Evolutionary conservation across 2,888 invertebrate species (phyloP), one percentile per base, ranked within the genome.

Genomic region (Pammene fasciana): DNA sequence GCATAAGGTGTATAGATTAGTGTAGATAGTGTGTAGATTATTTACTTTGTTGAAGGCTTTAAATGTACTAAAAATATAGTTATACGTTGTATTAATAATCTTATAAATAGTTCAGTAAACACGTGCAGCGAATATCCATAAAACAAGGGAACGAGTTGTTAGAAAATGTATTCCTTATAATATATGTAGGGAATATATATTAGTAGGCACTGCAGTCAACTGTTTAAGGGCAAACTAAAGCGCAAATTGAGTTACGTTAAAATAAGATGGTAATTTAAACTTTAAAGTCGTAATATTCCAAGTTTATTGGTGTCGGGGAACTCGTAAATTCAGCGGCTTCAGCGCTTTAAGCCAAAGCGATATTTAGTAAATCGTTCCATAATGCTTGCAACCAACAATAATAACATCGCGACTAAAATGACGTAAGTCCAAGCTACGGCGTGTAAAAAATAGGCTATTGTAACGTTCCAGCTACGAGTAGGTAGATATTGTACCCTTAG

Each of bases 351-450:
- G 41, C 70, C 26, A 50, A 56, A 64, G 26, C 65, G 60, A 41
- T 60, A 64, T 70, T 70, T 70, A 65, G 65, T 60, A 65, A 70
- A 65, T 68, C 57, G 68, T 52, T 65, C 59, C 11, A 45, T 48
- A 65, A 65, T 59, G 52, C 59, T 54, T 60, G 70, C 65, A 60
- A 65, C 46, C 54, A 65, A 68, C 38, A 52, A 68, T 57, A 56
- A 18, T 48, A n/a, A n/a, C n/a, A 13, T 10, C 26, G 11, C 9
- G 16, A 13, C 55, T n/a, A 38, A 52, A 68, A 52, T 18, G 64
- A 13, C 41, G 4, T 18, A 68, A 34, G 36, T 38, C 1, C 16
- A 45, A 10, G 9, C 10, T 10, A 16, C 10, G 50, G 13, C 5
- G 34, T 7, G n/a, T 18, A 13, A 5, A n/a, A 45, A 16, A n/a